Conservation (phyloP, 2,888 invertebrate genomes). For the Drosophila colorata region DNA sequence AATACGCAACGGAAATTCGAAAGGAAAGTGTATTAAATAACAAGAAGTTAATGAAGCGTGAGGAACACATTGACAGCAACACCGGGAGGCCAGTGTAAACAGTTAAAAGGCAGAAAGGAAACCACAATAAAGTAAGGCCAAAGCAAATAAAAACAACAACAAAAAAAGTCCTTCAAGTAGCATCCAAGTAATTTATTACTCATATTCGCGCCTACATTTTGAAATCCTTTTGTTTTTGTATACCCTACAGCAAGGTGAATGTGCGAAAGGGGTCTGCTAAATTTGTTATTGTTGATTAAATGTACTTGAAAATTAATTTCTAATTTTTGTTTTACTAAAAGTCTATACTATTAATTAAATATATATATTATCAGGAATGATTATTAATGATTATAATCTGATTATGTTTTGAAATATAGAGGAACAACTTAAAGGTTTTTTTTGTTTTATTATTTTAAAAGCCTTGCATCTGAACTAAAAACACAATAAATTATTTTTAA, state of each 20-base stretch:
- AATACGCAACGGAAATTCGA: constrained; percentile 60
- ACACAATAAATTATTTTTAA: too few relatives aligned
- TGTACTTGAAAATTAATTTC: too few relatives aligned
- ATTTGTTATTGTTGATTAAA: too few relatives aligned
- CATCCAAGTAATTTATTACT: constrained; percentile 71
- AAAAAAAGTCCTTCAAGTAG: constrained; percentile 39
- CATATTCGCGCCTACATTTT: constrained; percentile 28
- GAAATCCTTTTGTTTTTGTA: constrained; percentile 13
- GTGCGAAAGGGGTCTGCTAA: not conserved
- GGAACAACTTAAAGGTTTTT: too few relatives aligned
- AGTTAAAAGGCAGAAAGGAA: constrained; percentile 22
- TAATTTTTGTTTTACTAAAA: too few relatives aligned
- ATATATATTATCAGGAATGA: too few relatives aligned
- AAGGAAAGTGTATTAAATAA: constrained; percentile 74
- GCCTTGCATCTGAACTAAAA: too few relatives aligned
- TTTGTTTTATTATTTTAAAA: too few relatives aligned
- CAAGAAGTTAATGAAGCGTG: constrained; percentile 77
- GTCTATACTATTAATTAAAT: too few relatives aligned
- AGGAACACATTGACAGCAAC: constrained; percentile 44
- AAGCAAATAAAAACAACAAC: constrained; percentile 51
- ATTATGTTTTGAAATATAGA: too few relatives aligned
- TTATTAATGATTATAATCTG: too few relatives aligned
- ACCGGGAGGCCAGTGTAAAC: constrained; percentile 19
- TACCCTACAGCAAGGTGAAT: constrained; percentile 6
- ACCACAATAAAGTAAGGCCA: constrained; percentile 52